Conservation (phyloP, 2,113 vertebrate genomes). For the Dendrocopos noguchii region DNA sequence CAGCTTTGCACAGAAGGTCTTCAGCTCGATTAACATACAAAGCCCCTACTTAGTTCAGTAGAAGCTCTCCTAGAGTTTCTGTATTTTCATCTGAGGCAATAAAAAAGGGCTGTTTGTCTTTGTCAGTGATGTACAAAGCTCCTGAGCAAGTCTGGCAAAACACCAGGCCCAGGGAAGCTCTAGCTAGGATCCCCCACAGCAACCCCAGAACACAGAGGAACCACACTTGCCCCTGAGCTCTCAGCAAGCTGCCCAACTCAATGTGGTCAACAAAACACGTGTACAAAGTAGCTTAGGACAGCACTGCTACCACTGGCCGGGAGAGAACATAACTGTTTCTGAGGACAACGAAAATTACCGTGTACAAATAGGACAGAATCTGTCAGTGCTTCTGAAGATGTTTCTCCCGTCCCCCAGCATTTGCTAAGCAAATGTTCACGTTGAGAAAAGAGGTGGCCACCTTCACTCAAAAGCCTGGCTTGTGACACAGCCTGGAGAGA, state of each 20-base stretch:
- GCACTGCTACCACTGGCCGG: neutral
- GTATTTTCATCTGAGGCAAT: neutral
- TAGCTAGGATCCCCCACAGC: neutral
- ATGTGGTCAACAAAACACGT: neutral
- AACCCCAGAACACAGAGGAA: neutral
- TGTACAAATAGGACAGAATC: neutral
- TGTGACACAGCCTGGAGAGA: neutral
- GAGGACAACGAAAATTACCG: neutral
- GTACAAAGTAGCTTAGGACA: accelerated
- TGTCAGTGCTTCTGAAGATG: neutral
- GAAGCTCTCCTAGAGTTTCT: neutral
- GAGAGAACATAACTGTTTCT: neutral
- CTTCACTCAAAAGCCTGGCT: neutral
- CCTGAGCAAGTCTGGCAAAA: too few species aligned
- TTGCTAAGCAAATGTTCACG: neutral
- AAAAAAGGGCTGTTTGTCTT: neutral
- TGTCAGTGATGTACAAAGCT: neutral
- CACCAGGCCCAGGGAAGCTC: neutral
- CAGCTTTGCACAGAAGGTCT: neutral
- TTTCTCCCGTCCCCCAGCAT: neutral
- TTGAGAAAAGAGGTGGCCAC: neutral
- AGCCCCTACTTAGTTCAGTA: neutral
- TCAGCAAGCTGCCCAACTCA: accelerated
- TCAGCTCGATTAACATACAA: neutral
- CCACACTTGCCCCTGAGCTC: neutral